phyloP scores from a whole-genome alignment of 1,140 invertebrate genomes.

The Amphibalanus amphitrite region DNA sequence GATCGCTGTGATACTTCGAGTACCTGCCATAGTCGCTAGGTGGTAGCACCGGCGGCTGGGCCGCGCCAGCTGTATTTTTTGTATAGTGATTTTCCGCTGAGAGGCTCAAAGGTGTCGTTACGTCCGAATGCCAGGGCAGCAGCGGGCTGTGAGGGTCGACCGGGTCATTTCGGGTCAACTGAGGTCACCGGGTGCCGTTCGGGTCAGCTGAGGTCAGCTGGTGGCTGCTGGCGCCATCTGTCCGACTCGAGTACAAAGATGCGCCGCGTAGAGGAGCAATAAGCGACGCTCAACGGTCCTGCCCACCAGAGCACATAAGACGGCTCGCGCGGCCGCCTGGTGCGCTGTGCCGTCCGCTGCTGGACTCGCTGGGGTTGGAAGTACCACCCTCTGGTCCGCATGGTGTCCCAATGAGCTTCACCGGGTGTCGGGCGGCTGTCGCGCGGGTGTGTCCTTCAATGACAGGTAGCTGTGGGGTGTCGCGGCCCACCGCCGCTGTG shows the following conservation, averaged over 20 bases:
- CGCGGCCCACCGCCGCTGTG: too few relatives aligned
- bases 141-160: not conserved
- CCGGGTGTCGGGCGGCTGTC: too few relatives aligned
- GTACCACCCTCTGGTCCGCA: not conserved
- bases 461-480: too few relatives aligned
- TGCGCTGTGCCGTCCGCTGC: too few relatives aligned
- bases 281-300: not conserved
- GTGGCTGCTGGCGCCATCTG: not conserved
- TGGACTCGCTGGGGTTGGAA: not conserved
- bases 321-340: too few relatives aligned
- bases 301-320: not conserved
- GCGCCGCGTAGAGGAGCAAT: not conserved
- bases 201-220: too few relatives aligned
- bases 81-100: not conserved
- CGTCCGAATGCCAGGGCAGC: not conserved
- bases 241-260: not conserved
- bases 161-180: not conserved
- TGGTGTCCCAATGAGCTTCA: too few relatives aligned
- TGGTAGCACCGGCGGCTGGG: not conserved
- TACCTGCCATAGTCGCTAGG: not conserved
- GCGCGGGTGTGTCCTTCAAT: too few relatives aligned
- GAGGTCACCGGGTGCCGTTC: too few relatives aligned
- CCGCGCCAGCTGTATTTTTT: not conserved
- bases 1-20: not conserved
- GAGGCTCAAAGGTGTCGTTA: not conserved